phyloP scores from a whole-genome alignment of 2,888 invertebrate species.

The Fabriciana adippe region DNA sequence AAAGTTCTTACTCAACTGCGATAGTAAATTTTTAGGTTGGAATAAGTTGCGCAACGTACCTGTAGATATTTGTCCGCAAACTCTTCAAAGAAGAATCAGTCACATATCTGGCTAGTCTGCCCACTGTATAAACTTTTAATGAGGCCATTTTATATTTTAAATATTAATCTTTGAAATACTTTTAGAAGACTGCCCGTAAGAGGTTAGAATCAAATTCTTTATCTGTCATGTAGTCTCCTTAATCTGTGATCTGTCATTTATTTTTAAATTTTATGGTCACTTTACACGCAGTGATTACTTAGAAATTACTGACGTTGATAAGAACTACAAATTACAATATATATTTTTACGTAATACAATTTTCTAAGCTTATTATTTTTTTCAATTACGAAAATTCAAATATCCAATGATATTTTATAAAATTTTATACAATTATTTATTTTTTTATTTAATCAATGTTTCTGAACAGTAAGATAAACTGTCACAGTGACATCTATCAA shows the following conservation, averaged over 20 bases:
- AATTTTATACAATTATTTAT: not conserved
- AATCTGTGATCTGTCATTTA: too few relatives aligned
- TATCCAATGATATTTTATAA: not conserved
- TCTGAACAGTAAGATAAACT: not conserved
- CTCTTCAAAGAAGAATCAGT: constrained; percentile 73
- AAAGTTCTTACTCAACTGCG: not conserved
- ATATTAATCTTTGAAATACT: constrained; percentile 25
- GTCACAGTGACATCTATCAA: not conserved
- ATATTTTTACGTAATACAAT: not conserved
- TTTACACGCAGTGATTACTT: constrained; percentile 2
- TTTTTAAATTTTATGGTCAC: constrained; percentile 11
- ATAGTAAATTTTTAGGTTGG: constrained; percentile 50
- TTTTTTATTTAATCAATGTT: not conserved
- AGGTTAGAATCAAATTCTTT: constrained; percentile 55
- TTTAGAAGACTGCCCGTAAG: constrained; percentile 40
- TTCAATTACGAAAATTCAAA: too few relatives aligned
- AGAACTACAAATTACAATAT: not conserved
- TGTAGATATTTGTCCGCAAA: constrained; percentile 66
- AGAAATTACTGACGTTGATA: not conserved
- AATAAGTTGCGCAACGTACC: constrained; percentile 78
- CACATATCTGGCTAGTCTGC: constrained; percentile 73
- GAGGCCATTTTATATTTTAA: constrained; percentile 69
- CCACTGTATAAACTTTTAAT: constrained; percentile 73
- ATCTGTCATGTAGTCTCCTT: too few relatives aligned
- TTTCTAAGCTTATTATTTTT: not conserved